Evolutionary conservation across 2,888 invertebrate species (phyloP).

Genomic region (Epistrophe grossulariae): DNA sequence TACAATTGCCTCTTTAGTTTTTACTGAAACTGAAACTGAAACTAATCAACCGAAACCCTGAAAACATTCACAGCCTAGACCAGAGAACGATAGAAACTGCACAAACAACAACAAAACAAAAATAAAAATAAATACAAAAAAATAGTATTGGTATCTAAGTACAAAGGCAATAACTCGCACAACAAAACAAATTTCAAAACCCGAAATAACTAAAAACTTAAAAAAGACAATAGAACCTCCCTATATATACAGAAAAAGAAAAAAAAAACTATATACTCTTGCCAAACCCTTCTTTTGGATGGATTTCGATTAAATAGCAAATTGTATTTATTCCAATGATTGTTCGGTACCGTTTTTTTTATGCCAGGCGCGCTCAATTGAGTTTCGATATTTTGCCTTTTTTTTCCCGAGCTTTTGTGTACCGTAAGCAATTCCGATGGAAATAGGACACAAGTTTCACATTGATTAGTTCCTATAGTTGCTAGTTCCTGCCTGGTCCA

Average conservation of each 20-base stretch:
- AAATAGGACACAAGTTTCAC: constrained; percentile 66
- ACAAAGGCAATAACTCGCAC: constrained; percentile 67
- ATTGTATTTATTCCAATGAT: constrained; percentile 76
- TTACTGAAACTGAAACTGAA: constrained; percentile 61
- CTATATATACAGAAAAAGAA: constrained; percentile 24
- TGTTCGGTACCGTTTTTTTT: constrained; percentile 66
- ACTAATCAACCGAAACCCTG: constrained; percentile 71
- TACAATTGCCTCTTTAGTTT: constrained; percentile 57
- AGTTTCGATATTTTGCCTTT: constrained; percentile 57
- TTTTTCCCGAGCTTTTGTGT: constrained; percentile 52
- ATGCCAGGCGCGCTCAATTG: constrained; percentile 66
- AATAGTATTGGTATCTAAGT: constrained; percentile 45
- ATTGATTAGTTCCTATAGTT: constrained; percentile 67
- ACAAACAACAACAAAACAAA: background rate
- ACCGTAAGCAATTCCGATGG: constrained; percentile 68
- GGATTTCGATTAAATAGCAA: constrained; percentile 74
- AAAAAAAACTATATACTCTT: background rate
- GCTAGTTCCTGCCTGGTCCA: constrained; percentile 37
- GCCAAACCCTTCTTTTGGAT: constrained; percentile 29
- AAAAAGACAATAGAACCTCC: background rate
- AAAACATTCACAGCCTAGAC: constrained; percentile 68
- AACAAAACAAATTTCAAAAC: constrained; percentile 43
- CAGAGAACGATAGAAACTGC: constrained; percentile 1
- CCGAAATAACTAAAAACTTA: constrained; percentile 30
- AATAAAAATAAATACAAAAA: constrained; percentile 10